Evolutionary conservation across 2,888 invertebrate genomes (phyloP).

Genomic region (Exocentrus adspersus): DNA sequence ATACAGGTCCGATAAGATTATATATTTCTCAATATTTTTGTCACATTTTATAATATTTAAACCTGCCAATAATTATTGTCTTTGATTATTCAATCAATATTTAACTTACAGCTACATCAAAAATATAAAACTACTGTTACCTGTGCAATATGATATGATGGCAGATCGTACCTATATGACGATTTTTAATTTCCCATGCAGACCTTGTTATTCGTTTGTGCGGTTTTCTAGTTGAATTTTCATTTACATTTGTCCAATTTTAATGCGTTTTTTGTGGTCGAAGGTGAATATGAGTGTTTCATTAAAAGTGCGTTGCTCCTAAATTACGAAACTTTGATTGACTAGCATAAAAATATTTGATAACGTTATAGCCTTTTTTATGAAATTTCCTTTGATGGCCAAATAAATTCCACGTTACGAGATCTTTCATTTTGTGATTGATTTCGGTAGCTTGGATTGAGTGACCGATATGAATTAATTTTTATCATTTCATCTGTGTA

Average conservation of each 20-base stretch:
- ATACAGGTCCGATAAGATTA: no score
- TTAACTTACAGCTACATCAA: constrained; percentile 21
- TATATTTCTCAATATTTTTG: no score
- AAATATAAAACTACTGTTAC: constrained; percentile 26
- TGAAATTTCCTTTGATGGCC: constrained; percentile 1
- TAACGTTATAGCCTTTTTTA: not conserved
- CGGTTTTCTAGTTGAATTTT: constrained; percentile 58
- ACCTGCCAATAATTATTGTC: no score
- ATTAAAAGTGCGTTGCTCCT: constrained; percentile 55
- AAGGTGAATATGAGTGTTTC: constrained; percentile 56
- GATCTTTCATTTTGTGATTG: not conserved
- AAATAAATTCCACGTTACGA: not conserved
- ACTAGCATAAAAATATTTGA: constrained; percentile 39
- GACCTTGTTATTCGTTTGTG: constrained; percentile 55
- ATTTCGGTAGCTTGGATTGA: not conserved
- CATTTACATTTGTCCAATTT: constrained; percentile 59
- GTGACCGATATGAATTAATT: not conserved
- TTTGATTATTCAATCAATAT: not conserved
- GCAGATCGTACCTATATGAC: no score
- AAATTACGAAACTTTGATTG: constrained; percentile 56
- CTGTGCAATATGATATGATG: constrained; percentile 24
- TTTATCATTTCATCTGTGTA: no score
- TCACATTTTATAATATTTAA: no score
- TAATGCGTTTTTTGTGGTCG: constrained; percentile 59
- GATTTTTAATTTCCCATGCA: constrained; percentile 40